Evolutionary conservation across 2,797 vertebrate species (phyloP), one percentile per base, ranked within the genome.

Genomic region (Lacerta agilis): DNA sequence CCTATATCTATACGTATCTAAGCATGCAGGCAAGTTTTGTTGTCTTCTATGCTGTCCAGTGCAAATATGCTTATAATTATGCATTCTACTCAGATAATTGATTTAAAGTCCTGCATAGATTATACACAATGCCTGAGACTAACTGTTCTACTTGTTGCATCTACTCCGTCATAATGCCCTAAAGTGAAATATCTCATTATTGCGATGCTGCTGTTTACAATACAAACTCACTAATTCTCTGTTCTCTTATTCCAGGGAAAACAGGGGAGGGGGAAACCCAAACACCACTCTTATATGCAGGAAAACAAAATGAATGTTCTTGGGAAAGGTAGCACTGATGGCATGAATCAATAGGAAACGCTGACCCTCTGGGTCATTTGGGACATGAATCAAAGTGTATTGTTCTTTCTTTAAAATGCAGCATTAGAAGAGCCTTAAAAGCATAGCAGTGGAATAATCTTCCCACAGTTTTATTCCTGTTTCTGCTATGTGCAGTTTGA

Each of bases 271-370:
- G 3, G 10, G 33, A 83, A 33, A 79, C 5, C 67, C 0, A 58
- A 79, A 58, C 82, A 61, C 33, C 0, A 15, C 85, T 79, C 77
- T 0, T 38, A 79, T 43, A 9, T 45, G 36, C 0, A 29, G 64
- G 86, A 81, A 90, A 79, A 79, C 67, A 82, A n/a, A 88, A 5
- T 11, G 83, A 67, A 77, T 85, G 0, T 85, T 67, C 86, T 85
- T 55, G 18, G 86, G 83, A 89, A 90, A 79, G 25, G n/a, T 84
- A 41, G 0, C 6, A n/a, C 8, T 82, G 17, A 25, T 77, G 8
- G 3, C 25, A 85, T 85, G 84, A 89, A 33, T 76, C 78, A 92
- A 78, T 61, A 87, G 27, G 41, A 89, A 91, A 86, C 8, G 0
- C 18, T 80, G 1, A 81, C 82, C 91, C 72, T 38, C 23, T 23